phyloP scores from a whole-genome alignment of 2,888 invertebrate species.

The Lasiommata megera region DNA sequence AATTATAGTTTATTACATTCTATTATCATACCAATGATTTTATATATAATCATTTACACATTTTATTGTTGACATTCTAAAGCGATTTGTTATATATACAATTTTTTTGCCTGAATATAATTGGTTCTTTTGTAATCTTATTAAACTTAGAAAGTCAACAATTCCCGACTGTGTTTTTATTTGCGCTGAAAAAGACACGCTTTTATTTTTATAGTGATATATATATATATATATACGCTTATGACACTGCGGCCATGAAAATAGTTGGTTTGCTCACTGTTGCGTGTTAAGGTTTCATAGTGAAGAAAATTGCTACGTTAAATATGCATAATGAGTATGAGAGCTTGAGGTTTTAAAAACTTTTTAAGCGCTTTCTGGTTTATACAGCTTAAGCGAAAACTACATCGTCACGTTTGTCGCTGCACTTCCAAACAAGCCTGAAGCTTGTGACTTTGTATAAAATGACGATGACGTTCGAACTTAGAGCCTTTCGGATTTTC shows the following conservation, averaged over 20 bases:
- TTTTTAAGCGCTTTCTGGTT: neutral
- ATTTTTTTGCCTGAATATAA: neutral
- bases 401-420: neutral
- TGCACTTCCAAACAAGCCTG: neutral
- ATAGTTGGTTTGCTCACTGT: neutral
- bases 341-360: neutral
- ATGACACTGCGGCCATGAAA: slow-evolving; percentile 1
- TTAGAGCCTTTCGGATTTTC: neutral
- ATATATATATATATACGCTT: slow-evolving; percentile 14
- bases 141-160: slow-evolving; percentile 12
- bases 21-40: slow-evolving; percentile 8
- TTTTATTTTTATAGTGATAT: slow-evolving; percentile 17
- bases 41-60: neutral
- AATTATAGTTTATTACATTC: neutral
- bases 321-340: neutral
- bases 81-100: neutral
- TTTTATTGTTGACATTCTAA: slow-evolving; percentile 12
- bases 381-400: neutral
- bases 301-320: neutral
- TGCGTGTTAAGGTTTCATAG: neutral
- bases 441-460: neutral
- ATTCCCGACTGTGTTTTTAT: slow-evolving; percentile 4
- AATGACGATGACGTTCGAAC: neutral
- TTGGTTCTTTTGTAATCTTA: neutral
- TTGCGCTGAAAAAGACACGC: slow-evolving; percentile 18